Base-by-base conservation (phyloP, 2,797 vertebrate genomes). In the Margarornis squamiger region DNA sequence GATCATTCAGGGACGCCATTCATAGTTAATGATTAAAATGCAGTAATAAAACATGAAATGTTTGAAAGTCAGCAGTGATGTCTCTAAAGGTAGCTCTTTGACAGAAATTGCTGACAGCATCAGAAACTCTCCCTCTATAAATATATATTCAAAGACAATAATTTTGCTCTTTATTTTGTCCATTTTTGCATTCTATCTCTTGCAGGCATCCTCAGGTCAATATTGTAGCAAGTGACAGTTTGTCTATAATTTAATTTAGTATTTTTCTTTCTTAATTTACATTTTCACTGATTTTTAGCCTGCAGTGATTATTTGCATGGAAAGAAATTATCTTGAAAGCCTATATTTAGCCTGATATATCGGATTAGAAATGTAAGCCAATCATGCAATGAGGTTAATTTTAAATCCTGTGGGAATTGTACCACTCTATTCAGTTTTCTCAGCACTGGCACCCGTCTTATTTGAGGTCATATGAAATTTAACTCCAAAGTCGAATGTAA, bases 311-410 rank as follows among this genome's bases (percentile, higher is more conserved):
- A 89, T 96, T 92, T 94, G 67, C 71, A 62, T 66, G 84, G 78
- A 76, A 86, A 49, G 27, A 93, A 95, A 95, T 93, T 95, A 76
- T 90, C 88, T 96, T 94, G 66, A 67, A 90, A 91, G 73, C 70
- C 90, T 96, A 93, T 96, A 81, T 96, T 96, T 96, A 97, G 94
- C 89, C 73, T 74, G 49, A 55, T 66, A 85, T 90, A 97, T 94
- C 80, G 90, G 95, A 96, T 97, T 97, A 97, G 93, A 93, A 94
- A 94, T 93, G 88, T 96, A 97, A 97, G 88, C 95, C 90, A 92
- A 94, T 97, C 94, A 95, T 59, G 66, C 94, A 95, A 77, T 49
- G 76, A 96, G 95, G 95, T 94, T 97, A 95, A 92, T 94, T 92
- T 94, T 89, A 97, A 96, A 90, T 78, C 86, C 95, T 55, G 82